Evolutionary conservation across 2,888 invertebrate species (phyloP).

Genomic region (Aquatica leii): DNA sequence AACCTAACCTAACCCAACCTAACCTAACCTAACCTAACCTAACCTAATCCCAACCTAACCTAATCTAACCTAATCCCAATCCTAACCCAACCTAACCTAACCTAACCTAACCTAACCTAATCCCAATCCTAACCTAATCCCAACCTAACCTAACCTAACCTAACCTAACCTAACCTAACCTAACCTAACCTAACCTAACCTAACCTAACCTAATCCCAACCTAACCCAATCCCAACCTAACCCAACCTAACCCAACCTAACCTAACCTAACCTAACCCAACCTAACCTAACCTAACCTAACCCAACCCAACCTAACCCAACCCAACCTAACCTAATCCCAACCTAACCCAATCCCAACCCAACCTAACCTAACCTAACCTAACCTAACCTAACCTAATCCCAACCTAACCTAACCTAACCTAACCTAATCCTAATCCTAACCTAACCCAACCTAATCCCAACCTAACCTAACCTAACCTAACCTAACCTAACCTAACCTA

Average conservation of each 20-base stretch:
- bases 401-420: slow-evolving; percentile 40
- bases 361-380: neutral
- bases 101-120: slow-evolving; percentile 35
- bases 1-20: slow-evolving; percentile 29
- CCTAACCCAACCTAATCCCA: slow-evolving; percentile 39
- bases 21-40: too few relatives aligned
- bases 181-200: neutral
- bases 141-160: slow-evolving; percentile 15
- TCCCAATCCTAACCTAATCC: slow-evolving; percentile 27
- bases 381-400: slow-evolving; percentile 11
- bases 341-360: neutral
- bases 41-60: too few relatives aligned
- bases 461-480: slow-evolving; percentile 40
- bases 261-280: slow-evolving; percentile 24
- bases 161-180: slow-evolving; percentile 22
- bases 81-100: slow-evolving; percentile 14
- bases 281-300: slow-evolving; percentile 39
- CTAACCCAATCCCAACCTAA: neutral
- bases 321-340: slow-evolving; percentile 14
- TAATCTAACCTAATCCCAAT: too few relatives aligned
- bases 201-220: neutral
- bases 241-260: neutral
- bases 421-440: slow-evolving; percentile 37
- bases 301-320: slow-evolving; percentile 33
- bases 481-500: slow-evolving; percentile 37